Evolutionary conservation across 2,113 vertebrate genomes (phyloP).

Genomic region (Erinaceus europaeus): DNA sequence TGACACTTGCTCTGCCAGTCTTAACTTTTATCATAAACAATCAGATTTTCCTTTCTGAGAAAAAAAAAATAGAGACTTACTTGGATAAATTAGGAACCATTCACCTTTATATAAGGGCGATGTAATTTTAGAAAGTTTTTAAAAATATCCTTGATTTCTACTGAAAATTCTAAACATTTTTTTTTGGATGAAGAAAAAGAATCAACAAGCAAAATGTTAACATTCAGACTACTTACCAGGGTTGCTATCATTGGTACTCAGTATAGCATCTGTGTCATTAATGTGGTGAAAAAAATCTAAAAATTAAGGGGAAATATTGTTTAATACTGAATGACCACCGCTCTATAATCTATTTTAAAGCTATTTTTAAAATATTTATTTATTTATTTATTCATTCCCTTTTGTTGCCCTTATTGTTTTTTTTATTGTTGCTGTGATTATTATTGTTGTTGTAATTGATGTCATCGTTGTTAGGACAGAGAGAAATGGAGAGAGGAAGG

Average conservation of each 20-base stretch:
- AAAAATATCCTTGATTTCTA: too few species aligned
- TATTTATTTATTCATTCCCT: too few species aligned
- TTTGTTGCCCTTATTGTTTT: too few species aligned
- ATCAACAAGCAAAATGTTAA: background rate
- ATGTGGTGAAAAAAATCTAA: constrained; percentile 91
- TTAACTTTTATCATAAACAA: background rate
- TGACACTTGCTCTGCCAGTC: background rate
- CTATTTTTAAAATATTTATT: too few species aligned
- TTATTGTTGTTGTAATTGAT: too few species aligned
- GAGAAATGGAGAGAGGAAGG: too few species aligned
- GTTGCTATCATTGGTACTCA: constrained; percentile 90
- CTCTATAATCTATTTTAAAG: too few species aligned
- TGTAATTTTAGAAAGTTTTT: background rate
- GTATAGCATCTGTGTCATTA: constrained; percentile 87
- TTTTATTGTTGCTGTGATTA: too few species aligned
- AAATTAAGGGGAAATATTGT: constrained; percentile 60
- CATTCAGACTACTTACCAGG: constrained; percentile 83
- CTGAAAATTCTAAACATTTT: constrained; percentile 4
- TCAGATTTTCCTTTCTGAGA: background rate
- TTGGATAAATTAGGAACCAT: background rate
- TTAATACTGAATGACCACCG: background rate
- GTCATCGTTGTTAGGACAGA: too few species aligned
- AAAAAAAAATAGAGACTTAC: background rate
- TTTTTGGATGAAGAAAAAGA: background rate
- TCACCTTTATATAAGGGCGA: background rate